Conservation (phyloP, 1,140 invertebrate genomes). For the Drosophila lowei region DNA sequence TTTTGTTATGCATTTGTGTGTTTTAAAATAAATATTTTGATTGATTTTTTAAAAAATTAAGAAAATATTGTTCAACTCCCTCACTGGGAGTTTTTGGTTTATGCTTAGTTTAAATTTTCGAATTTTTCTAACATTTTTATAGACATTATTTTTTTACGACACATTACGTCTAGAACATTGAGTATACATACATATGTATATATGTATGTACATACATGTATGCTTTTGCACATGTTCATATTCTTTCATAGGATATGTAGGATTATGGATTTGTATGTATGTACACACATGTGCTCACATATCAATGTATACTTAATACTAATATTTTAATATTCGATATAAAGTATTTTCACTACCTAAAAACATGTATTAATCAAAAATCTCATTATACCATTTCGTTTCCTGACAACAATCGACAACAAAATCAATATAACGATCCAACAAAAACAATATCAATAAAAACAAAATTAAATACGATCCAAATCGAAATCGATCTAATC, state of each 20-base stretch:
- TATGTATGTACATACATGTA: too few relatives aligned
- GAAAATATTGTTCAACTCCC: not conserved
- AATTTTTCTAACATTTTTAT: too few relatives aligned
- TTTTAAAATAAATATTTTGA: constrained; percentile 6
- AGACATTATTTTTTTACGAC: too few relatives aligned
- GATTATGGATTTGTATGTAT: constrained; percentile 8
- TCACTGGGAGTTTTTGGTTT: not conserved
- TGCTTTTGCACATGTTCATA: too few relatives aligned
- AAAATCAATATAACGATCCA: constrained; percentile 55
- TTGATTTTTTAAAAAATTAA: constrained; percentile 4
- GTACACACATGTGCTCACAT: not conserved
- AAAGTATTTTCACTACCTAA: constrained; percentile 56
- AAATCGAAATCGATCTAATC: constrained; percentile 44
- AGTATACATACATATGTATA: constrained; percentile 5
- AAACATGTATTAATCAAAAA: constrained; percentile 74
- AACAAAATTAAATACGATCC: constrained; percentile 53
- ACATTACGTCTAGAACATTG: not conserved
- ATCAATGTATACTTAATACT: constrained; percentile 46
- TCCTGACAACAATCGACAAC: constrained; percentile 69
- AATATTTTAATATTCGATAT: constrained; percentile 63
- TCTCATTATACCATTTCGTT: constrained; percentile 77
- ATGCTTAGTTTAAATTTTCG: too few relatives aligned
- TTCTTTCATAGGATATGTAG: too few relatives aligned
- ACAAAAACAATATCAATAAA: constrained; percentile 48
- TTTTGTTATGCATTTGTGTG: constrained; percentile 19